A percentile compares a stretch with the other conserved stretches of the same genome.
Evolutionary conservation across 2,888 invertebrate species (phyloP).

Genomic region (Spodoptera picta): DNA sequence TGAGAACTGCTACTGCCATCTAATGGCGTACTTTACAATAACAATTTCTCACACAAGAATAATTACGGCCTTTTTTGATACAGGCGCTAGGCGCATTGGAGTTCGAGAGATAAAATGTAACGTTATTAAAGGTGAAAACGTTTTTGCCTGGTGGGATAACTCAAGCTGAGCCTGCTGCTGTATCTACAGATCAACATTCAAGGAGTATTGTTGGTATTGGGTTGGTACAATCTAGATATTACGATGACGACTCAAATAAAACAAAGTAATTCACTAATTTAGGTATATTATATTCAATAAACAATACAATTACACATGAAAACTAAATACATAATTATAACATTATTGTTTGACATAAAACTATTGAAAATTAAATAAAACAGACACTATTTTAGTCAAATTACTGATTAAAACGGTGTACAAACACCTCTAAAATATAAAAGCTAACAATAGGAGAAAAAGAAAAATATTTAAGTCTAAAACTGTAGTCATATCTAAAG

Average conservation of each 20-base stretch:
- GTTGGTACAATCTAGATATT: background rate
- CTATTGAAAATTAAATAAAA: constrained; percentile 49
- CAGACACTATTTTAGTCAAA: constrained; percentile 29
- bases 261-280: constrained; percentile 4
- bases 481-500: constrained; percentile 3
- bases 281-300: constrained; percentile 54
- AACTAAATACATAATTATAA: constrained; percentile 38
- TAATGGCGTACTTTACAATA: background rate
- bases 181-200: no score
- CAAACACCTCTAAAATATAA: constrained; percentile 39
- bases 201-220: no score
- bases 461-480: constrained; percentile 11
- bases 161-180: background rate
- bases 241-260: background rate
- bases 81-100: no score
- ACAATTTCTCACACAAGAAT: background rate
- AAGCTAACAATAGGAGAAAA: constrained; percentile 16
- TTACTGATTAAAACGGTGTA: constrained; percentile 39
- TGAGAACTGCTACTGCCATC: constrained; percentile 39
- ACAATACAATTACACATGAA: constrained; percentile 52
- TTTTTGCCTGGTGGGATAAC: no score
- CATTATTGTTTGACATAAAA: constrained; percentile 48
- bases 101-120: no score
- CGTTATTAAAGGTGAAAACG: no score
- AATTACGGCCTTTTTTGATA: no score